Evolutionary conservation across 2,113 vertebrate genomes (phyloP), one percentile per base, ranked within the genome.

Genomic region (Euleptes europaea): DNA sequence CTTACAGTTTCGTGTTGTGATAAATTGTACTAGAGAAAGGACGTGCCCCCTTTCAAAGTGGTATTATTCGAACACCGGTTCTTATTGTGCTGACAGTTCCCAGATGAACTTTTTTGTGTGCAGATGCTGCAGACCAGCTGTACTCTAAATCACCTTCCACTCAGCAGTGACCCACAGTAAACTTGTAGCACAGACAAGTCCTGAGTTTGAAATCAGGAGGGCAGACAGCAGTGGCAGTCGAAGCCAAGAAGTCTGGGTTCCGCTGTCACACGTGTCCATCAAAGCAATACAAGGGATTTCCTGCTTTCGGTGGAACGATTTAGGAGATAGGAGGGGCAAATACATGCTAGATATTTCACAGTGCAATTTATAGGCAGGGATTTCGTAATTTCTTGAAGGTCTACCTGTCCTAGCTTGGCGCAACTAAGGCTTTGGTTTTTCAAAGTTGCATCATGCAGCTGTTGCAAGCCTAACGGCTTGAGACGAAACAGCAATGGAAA

Each of bases 401-500:
- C 19, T 67, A 82, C 80, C 80, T 75, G 85, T 63, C 81, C 77
- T 82, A 78, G 15, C 74, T 70, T 84, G 31, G 60, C 90, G 85
- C 54, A 14, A 69, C 89, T 75, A 0, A 83, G 88, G 88, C 85
- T 92, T 86, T 84, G 0, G 82, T 85, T 84, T 79, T 47, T 85
- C 21, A 42, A 23, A 75, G 82, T 93, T 94, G 92, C 92, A 92
- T 78, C 94, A 94, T 77, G 78, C 90, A 83, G 69, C 69, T 85
- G 54, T 38, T 85, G 91, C 87, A 90, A 85, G 83, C 90, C 88
- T 80, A 49, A 88, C 85, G 4, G 90, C 86, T 94, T 95, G 94
- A 95, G 92, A 94, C 92, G 89, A 95, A 94, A 92, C 94, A 95
- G 94, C 89, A 86, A 88, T 0, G 91, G 94, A 94, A 95, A 94